Conservation (phyloP, 2,888 invertebrate genomes). For the Acleris cristana region DNA sequence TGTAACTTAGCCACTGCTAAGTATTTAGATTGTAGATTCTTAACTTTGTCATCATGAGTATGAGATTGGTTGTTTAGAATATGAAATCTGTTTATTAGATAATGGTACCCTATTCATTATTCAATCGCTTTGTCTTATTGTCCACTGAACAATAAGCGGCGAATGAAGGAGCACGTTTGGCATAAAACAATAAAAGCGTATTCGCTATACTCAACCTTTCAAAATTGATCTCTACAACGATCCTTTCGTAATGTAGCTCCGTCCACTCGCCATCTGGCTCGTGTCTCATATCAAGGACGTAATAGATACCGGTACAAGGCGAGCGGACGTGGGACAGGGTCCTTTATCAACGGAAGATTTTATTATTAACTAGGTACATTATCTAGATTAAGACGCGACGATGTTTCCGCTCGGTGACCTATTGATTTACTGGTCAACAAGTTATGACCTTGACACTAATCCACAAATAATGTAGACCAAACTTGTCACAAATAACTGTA, state of each 20-base stretch:
- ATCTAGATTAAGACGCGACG: slow-evolving; percentile 12
- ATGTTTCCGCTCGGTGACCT: slow-evolving; percentile 1
- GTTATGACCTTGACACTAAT: slow-evolving; percentile 30
- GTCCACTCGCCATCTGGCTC: slow-evolving; percentile 10
- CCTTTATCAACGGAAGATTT: slow-evolving; percentile 8
- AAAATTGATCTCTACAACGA: slow-evolving; percentile 10
- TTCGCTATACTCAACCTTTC: slow-evolving; percentile 1
- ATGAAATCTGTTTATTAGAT: neutral
- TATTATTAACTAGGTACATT: slow-evolving; percentile 14
- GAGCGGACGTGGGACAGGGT: slow-evolving; percentile 4
- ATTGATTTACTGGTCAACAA: slow-evolving; percentile 12
- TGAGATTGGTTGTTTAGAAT: too few relatives aligned
- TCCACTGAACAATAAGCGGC: slow-evolving; percentile 6
- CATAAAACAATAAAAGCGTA: slow-evolving; percentile 8
- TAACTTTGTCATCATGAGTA: too few relatives aligned
- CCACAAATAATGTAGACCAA: slow-evolving; percentile 20
- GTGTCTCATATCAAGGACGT: slow-evolving; percentile 9
- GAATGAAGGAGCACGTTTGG: slow-evolving; percentile 5
- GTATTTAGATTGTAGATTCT: too few relatives aligned
- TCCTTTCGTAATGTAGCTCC: slow-evolving; percentile 8
- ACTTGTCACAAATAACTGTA: slow-evolving; percentile 7
- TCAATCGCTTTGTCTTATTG: slow-evolving; percentile 33
- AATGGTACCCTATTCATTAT: slow-evolving; percentile 32
- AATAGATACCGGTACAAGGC: neutral
- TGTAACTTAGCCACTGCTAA: too few relatives aligned